A percentile compares a stretch with the other conserved stretches of the same genome.
phyloP scores from a whole-genome alignment of 2,797 vertebrate genomes.

The Sylvia borin region DNA sequence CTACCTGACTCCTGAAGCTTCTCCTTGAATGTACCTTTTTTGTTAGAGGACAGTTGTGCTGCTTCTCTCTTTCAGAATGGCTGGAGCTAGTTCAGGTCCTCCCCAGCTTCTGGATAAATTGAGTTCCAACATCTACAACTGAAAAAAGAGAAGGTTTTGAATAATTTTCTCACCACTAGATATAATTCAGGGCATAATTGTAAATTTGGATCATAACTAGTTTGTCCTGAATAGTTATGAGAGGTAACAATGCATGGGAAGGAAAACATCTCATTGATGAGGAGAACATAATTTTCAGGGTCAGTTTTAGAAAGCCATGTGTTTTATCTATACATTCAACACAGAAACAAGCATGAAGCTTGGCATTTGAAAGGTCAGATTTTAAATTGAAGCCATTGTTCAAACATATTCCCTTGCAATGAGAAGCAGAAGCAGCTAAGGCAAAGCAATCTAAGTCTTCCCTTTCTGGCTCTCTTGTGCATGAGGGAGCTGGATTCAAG shows the following conservation, averaged over 20 bases:
- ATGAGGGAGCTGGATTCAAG: not conserved
- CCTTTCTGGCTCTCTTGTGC: not conserved
- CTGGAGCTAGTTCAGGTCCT: not conserved
- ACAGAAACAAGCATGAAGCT: not conserved
- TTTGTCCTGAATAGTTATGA: slow-evolving; percentile 3
- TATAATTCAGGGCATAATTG: not conserved
- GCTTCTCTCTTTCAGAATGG: not conserved
- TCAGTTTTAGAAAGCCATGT: not conserved
- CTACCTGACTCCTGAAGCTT: not conserved
- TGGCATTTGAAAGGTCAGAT: slow-evolving; percentile 18
- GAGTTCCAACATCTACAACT: not conserved
- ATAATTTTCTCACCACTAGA: not conserved
- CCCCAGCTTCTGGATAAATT: not conserved
- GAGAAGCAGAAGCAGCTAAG: not conserved
- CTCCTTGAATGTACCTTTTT: not conserved
- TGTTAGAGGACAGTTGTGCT: not conserved
- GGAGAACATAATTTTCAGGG: not conserved
- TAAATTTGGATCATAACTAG: not conserved
- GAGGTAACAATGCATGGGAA: not conserved
- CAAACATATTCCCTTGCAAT: not conserved
- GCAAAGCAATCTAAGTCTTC: not conserved
- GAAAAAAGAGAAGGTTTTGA: not conserved
- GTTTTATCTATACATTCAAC: not conserved
- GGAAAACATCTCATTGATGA: not conserved
- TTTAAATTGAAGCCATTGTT: not conserved